phyloP scores from a whole-genome alignment of 2,888 invertebrate species.

The Acleris literana region DNA sequence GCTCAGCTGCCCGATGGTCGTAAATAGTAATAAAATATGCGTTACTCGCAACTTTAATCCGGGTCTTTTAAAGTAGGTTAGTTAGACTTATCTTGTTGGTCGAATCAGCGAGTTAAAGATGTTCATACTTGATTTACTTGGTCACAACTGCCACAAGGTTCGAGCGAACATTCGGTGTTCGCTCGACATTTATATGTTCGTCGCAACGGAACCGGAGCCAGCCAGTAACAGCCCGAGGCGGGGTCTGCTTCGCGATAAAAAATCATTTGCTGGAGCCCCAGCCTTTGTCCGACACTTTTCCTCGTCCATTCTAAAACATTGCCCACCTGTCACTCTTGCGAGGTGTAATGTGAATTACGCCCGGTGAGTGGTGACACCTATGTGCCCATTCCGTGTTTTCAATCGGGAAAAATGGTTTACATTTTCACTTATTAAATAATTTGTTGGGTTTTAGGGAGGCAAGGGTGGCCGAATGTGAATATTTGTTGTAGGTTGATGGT shows the following conservation, averaged over 20 bases:
- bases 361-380: neutral
- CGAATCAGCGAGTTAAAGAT: no score
- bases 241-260: conserved; percentile 40
- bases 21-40: no score
- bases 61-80: no score
- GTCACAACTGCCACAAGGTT: neutral
- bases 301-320: conserved; percentile 36
- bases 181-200: neutral
- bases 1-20: no score
- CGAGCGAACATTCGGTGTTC: neutral
- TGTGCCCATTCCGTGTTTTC: neutral
- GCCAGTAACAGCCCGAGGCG: conserved; percentile 37
- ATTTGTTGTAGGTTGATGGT: no score
- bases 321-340: conserved; percentile 30
- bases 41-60: no score
- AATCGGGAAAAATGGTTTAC: no score
- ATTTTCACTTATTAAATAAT: no score
- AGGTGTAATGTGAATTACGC: conserved; percentile 27
- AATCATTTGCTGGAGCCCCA: conserved; percentile 39
- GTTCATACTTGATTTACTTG: no score
- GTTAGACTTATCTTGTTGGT: no score
- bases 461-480: no score
- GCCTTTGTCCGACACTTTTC: conserved; percentile 42
- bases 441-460: no score
- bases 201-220: conserved; percentile 3